Evolutionary conservation across 2,113 vertebrate species (phyloP).

Genomic region (Platichthys flesus): DNA sequence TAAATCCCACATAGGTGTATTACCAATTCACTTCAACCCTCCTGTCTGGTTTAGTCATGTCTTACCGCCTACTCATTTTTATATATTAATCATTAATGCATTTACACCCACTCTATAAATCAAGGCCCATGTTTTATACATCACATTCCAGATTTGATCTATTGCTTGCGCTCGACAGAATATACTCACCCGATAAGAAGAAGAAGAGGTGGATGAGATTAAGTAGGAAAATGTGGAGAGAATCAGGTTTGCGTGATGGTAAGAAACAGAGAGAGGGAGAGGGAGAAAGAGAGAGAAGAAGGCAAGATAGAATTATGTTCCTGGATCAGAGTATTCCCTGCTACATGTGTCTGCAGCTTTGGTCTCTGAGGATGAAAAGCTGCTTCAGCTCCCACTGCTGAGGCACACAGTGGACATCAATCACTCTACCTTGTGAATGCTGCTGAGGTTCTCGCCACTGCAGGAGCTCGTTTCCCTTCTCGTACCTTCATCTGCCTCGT

Average conservation of each 20-base stretch:
- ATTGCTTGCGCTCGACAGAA: conserved; percentile 17
- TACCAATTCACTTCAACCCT: conserved; percentile 57
- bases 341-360: conserved; percentile 59
- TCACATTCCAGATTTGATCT: conserved; percentile 24
- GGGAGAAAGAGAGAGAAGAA: background rate
- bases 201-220: conserved; percentile 22
- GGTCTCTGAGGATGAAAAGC: conserved; percentile 67
- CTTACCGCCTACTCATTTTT: conserved; percentile 67
- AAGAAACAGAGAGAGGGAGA: conserved; percentile 13
- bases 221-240: conserved; percentile 34
- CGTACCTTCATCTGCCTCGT: conserved; percentile 52
- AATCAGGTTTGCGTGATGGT: conserved; percentile 23
- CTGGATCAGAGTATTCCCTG: conserved; percentile 69
- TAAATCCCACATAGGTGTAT: conserved; percentile 56
- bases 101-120: conserved; percentile 47
- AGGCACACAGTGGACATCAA: conserved; percentile 62
- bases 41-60: conserved; percentile 62
- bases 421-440: conserved; percentile 60
- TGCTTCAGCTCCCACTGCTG: conserved; percentile 61
- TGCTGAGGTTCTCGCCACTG: conserved; percentile 52
- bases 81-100: conserved; percentile 65
- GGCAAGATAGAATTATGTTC: conserved; percentile 59
- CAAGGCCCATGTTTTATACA: conserved; percentile 23
- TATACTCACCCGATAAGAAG: conserved; percentile 39
- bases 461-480: conserved; percentile 41